Evolutionary conservation across 2,113 vertebrate genomes (phyloP), one percentile per base, ranked within the genome.

Genomic region (Propithecus coquereli): DNA sequence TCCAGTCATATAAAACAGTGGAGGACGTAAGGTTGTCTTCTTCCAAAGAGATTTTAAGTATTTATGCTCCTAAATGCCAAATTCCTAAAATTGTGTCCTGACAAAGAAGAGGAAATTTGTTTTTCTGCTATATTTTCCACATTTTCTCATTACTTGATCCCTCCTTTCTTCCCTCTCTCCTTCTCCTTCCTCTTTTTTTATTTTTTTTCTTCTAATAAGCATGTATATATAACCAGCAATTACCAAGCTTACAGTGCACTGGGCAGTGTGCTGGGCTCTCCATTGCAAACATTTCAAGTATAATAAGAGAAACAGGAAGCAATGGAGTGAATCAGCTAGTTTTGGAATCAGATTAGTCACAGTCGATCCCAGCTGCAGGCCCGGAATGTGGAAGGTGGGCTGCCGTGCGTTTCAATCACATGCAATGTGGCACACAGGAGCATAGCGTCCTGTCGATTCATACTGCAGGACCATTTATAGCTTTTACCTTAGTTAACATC

Each of bases 21-120:
- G 63, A 93, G 25, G 71, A 22, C 40, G 74, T 13, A 59, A 85
- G 45, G 4, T 0, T 34, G 9, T 43, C 63, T 65, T 90, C 30
- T 84, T 52, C 77, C 82, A 27, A 18, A 87, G 43, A 94, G 40
- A 94, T 20, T 54, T 81, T 43, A 71, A 87, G 34, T 65, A 32
- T 59, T 91, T 82, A 59, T 61, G 27, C 63, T 74, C 40, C 73
- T 68, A 89, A 97, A 68, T 94, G 63, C 73, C 47, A 47, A 76
- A 76, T 76, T 76, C 8, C 45, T 76, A 90, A 95, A 96, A 81
- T 1, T 74, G 8, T 45, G 63, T 88, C 76, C 52, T 76, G 30
- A 90, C 47, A 50, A 81, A 93, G 37, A 90, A 95, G 27, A 90
- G 52, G 59, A 50, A 45, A 80, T 59, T 27, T 71, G 9, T 83